Conservation (phyloP, 2,888 invertebrate genomes). For the Eupithecia insigniata region DNA sequence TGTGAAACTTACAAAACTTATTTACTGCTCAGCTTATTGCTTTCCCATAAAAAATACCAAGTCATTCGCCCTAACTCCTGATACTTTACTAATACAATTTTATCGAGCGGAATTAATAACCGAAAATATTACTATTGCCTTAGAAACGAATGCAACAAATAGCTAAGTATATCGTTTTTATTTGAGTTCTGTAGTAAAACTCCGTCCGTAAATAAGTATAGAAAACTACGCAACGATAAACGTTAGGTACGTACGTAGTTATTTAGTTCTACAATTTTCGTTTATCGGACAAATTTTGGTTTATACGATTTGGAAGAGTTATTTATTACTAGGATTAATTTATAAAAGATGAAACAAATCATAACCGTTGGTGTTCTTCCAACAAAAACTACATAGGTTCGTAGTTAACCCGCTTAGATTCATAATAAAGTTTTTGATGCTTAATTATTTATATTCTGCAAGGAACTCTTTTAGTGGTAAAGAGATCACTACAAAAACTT, state of each 20-base stretch:
- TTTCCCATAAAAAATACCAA: conserved; percentile 27
- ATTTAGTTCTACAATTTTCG: background rate
- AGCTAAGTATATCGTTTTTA: conserved; percentile 71
- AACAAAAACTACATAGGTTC: too few species aligned
- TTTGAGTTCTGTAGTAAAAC: conserved; percentile 53
- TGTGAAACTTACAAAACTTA: conserved; percentile 17
- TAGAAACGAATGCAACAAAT: conserved; percentile 75
- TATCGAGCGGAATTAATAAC: conserved; percentile 81
- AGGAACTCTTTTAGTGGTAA: too few species aligned
- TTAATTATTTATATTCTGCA: too few species aligned
- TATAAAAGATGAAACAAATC: too few species aligned
- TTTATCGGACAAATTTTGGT: background rate
- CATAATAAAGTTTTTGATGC: too few species aligned
- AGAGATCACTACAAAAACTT: background rate
- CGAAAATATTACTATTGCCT: conserved; percentile 66
- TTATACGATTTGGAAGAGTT: background rate
- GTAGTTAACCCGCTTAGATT: too few species aligned
- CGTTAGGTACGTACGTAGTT: too few species aligned
- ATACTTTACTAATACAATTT: conserved; percentile 62
- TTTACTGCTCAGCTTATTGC: conserved; percentile 28
- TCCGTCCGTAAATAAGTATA: too few species aligned
- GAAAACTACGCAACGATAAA: too few species aligned
- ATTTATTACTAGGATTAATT: background rate
- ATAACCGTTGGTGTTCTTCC: too few species aligned
- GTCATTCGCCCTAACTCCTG: conserved; percentile 42